Percentiles rank a stretch among this genome's conserved stretches.
Evolutionary conservation across 2,797 vertebrate species (phyloP).

Genomic region (Danio jaintianensis): DNA sequence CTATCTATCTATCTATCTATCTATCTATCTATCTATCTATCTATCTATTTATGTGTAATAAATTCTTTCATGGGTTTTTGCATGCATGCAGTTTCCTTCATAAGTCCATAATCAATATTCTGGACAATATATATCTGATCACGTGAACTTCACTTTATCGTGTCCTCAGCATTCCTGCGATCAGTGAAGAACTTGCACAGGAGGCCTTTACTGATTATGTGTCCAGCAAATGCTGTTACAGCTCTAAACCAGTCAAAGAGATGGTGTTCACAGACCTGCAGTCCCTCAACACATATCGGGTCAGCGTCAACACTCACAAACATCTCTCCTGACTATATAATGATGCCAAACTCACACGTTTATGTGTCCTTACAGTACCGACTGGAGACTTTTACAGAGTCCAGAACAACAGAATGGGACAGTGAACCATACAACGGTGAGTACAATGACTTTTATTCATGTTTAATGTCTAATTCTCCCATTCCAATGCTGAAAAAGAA

Average conservation of each 20-base stretch:
- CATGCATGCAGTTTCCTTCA: no score
- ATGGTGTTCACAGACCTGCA: conserved; percentile 60
- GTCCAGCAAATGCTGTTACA: conserved; percentile 59
- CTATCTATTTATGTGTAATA: no score
- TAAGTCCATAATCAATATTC: no score
- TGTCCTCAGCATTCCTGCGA: conserved; percentile 58
- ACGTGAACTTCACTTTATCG: neutral
- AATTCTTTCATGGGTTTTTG: no score
- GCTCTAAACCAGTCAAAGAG: conserved; percentile 55
- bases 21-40: no score
- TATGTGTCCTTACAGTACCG: conserved; percentile 63
- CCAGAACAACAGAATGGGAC: conserved; percentile 48
- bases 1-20: no score
- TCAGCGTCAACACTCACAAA: conserved; percentile 24
- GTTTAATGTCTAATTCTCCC: no score
- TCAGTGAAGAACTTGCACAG: conserved; percentile 62
- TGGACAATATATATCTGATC: no score
- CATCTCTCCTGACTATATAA: neutral
- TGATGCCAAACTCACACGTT: neutral
- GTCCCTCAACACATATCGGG: conserved; percentile 57
- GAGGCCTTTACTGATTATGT: conserved; percentile 62
- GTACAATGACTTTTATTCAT: neutral
- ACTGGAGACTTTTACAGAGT: conserved; percentile 63
- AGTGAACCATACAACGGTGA: conserved; percentile 44
- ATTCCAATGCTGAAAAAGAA: no score